Percentiles rank a stretch among this genome's conserved stretches.
These are phyloP conservation scores for Poecilus cupreus DNA, from an alignment of 2,888 invertebrate genomes.

Conservation along the genomic window DNA sequence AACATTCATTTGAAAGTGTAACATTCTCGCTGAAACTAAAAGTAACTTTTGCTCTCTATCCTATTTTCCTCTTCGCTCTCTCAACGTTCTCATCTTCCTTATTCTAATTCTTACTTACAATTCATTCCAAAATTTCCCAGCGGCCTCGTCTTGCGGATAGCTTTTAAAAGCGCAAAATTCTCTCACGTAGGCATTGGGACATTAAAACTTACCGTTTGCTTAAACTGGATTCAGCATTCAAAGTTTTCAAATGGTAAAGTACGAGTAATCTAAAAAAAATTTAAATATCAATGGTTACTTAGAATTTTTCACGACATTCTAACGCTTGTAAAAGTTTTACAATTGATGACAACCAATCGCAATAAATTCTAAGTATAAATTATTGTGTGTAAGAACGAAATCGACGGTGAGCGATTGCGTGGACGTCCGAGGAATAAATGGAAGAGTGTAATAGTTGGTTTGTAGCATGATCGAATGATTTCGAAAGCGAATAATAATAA, in stretches of 20 bases:
- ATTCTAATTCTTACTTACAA: slow-evolving; percentile 52
- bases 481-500: too few relatives aligned
- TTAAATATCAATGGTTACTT: not conserved
- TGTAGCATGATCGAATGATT: too few relatives aligned
- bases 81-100: slow-evolving; percentile 24
- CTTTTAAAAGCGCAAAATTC: slow-evolving; percentile 38
- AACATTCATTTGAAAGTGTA: not conserved
- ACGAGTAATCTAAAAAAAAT: not conserved
- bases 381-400: too few relatives aligned
- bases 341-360: too few relatives aligned
- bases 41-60: slow-evolving; percentile 23
- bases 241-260: not conserved
- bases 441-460: too few relatives aligned
- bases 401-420: too few relatives aligned
- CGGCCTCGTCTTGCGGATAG: slow-evolving; percentile 32
- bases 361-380: too few relatives aligned
- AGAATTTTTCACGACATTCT: too few relatives aligned
- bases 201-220: slow-evolving; percentile 26
- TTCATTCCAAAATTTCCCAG: slow-evolving; percentile 49
- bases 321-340: too few relatives aligned
- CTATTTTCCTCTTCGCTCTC: slow-evolving; percentile 1
- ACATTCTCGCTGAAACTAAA: slow-evolving; percentile 23
- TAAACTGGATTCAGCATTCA: not conserved
- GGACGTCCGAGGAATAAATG: too few relatives aligned
- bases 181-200: slow-evolving; percentile 25